Base-by-base conservation (phyloP, 2,113 vertebrate species). In the Heterochromis multidens region DNA sequence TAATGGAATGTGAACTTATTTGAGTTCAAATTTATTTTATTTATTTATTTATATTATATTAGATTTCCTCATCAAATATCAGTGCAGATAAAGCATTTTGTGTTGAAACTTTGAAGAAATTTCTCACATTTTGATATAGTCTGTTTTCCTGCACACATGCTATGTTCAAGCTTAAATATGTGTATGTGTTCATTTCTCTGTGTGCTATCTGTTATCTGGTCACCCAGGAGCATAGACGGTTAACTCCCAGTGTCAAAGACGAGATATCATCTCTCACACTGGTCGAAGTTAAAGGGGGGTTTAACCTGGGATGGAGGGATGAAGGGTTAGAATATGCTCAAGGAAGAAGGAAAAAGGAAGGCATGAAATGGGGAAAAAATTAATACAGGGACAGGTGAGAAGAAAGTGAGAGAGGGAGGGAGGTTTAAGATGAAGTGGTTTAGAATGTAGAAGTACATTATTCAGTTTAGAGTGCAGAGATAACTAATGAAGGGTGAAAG, bases 401-500 rank as follows among this genome's bases (percentile, higher is more conserved):
- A 27, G 82, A 59, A 79, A 31, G 46, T 11, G 21, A 9, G 46
- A 35, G 27, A 4, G 49, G 40, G 65, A 72, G 49, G 46, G 52
- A n/a, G 61, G 31, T 23, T 8, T 8, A 58, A 46, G 52, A n/a
- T 4, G 33, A 70, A 83, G 54, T 13, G 80, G 60, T 52, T 76
- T 33, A n/a, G 83, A 91, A 85, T 87, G 46, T 77, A 65, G 79
- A 86, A 79, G 79, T n/a, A 62, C 54, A 65, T 79, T 88, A 83
- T 81, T 81, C 86, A 90, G 91, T 90, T 86, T 76, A 59, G 81
- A 85, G 90, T 46, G 76, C 56, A 72, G 82, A 80, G 92, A 92
- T 94, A 88, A 90, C 84, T 90, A 90, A 89, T 92, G 89, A 89
- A 81, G 84, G 87, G 85, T 90, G 82, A 80, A 49, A 79, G 72